Evolutionary conservation across 2,797 vertebrate genomes (phyloP), one percentile per base, ranked within the genome.

Genomic region (Enteromius argenteus): DNA sequence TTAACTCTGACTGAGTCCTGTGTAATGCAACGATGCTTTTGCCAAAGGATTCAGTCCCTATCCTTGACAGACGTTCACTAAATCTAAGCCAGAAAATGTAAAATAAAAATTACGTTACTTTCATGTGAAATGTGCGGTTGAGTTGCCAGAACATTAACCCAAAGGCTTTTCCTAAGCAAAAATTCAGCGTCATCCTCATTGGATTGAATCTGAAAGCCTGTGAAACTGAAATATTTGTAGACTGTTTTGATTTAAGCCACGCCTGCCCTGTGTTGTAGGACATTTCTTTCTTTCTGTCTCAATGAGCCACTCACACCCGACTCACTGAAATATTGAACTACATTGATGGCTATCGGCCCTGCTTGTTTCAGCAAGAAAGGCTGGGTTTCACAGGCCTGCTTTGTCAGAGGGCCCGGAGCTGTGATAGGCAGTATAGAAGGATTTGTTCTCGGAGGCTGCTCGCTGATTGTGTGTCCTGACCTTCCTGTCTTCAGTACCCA

Each of bases 241-340:
- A 68, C 39, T 42, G 81, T 75, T 68, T 46, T 49, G 56, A 46
- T 83, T 44, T 21, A 51, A 64, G 56, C 56, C 44, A 74, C 62
- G 37, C 60, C 64, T 83, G 49, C 51, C 49, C 53, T 71, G 17
- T 68, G 35, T 37, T 84, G 64, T n/a, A 69, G 35, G 39, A 78
- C 64, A 78, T 78, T 78, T 84, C 39, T 69, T 53, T 46, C 51
- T 80, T 72, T 83, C 30, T 80, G 19, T 60, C 51, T 75, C 37
- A 73, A 49, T 58, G 60, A 75, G 58, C 76, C 39, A 56, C 37
- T 74, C 35, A 79, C 83, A 85, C 46, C 64, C 72, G n/a, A 62
- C 27, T 81, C 74, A 82, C 85, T 87, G 84, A 87, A 88, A 87
- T 87, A 88, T 86, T 87, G 82, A 83, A 86, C 84, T 85, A 80